phyloP scores from a whole-genome alignment of 2,888 invertebrate genomes.

The Auanema sp. region DNA sequence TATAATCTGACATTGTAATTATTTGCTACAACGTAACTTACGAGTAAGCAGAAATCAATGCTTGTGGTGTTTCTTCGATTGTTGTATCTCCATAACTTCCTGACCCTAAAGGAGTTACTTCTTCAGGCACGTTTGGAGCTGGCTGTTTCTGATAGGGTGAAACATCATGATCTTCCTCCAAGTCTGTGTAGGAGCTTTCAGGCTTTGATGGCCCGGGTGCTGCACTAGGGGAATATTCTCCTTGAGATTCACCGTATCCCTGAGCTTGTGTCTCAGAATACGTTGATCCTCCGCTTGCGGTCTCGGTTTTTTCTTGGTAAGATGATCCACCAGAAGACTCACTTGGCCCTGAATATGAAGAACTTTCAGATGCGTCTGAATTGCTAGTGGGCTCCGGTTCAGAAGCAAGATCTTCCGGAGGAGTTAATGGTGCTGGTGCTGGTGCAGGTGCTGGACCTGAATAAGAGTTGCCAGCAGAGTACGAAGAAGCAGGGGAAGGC shows the following conservation, averaged over 20 bases:
- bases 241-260: neutral
- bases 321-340: too few relatives aligned
- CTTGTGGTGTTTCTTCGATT: too few relatives aligned
- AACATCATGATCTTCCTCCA: neutral
- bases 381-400: neutral
- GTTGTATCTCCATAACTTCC: too few relatives aligned
- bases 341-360: too few relatives aligned
- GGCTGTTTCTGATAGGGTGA: too few relatives aligned
- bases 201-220: neutral
- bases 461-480: constrained; percentile 1
- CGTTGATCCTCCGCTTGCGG: neutral
- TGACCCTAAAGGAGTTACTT: too few relatives aligned
- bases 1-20: too few relatives aligned
- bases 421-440: neutral
- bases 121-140: too few relatives aligned
- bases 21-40: too few relatives aligned
- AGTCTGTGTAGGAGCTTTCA: constrained; percentile 1
- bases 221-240: constrained; percentile 9
- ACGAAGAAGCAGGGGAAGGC: neutral
- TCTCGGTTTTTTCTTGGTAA: too few relatives aligned
- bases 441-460: constrained; percentile 2
- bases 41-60: too few relatives aligned
- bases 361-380: constrained; percentile 1
- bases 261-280: neutral
- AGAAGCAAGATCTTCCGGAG: neutral